Percentiles rank a stretch among this genome's conserved stretches.
phyloP scores from a whole-genome alignment of 2,113 vertebrate species.

The Brachyhypopomus gauderio region DNA sequence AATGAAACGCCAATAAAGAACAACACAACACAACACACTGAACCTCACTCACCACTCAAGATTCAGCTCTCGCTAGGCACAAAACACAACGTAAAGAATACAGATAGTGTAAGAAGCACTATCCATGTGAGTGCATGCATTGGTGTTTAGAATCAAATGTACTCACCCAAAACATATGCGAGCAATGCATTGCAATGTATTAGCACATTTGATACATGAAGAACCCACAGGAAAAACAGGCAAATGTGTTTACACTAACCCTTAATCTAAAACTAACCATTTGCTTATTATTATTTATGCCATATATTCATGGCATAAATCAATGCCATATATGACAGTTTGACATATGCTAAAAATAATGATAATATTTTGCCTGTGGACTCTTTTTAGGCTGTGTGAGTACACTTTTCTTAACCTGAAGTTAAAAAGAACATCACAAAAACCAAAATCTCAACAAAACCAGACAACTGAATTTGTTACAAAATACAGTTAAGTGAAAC shows the following conservation, averaged over 20 bases:
- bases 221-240: conserved; percentile 80
- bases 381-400: conserved; percentile 73
- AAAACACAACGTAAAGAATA: conserved; percentile 23
- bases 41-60: conserved; percentile 52
- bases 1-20: conserved; percentile 4
- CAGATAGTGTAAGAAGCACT: conserved; percentile 21
- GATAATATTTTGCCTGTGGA: conserved; percentile 74
- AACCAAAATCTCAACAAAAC: conserved; percentile 34
- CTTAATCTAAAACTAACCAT: conserved; percentile 1
- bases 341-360: neutral
- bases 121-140: conserved; percentile 42
- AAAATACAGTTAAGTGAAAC: conserved; percentile 23
- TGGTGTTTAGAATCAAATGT: conserved; percentile 32
- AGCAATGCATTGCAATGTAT: conserved; percentile 40
- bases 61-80: conserved; percentile 50
- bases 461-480: conserved; percentile 42
- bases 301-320: neutral
- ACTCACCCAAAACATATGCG: conserved; percentile 32
- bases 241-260: conserved; percentile 2
- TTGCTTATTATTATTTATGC: neutral
- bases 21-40: conserved; percentile 37
- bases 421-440: conserved; percentile 53
- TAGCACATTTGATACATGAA: conserved; percentile 68
- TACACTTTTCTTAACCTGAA: conserved; percentile 58
- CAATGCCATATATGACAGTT: neutral